Conservation (phyloP, 1,140 invertebrate species). For the Matsumurasca onukii region DNA sequence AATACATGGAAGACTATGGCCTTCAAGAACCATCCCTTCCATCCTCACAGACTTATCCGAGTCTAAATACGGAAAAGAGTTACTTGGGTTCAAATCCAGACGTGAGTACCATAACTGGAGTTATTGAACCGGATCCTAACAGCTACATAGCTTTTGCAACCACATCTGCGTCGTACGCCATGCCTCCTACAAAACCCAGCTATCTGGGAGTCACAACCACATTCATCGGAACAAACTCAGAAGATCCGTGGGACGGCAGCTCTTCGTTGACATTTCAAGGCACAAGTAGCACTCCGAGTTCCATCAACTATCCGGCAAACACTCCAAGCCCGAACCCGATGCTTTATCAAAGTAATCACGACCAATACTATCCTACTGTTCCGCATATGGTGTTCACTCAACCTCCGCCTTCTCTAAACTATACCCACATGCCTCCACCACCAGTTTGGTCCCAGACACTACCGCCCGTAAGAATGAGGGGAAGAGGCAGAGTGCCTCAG, state of each 20-base stretch:
- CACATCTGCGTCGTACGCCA: background rate
- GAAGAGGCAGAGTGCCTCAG: slow-evolving; percentile 52
- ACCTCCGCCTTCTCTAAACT: slow-evolving; percentile 28
- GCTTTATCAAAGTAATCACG: too few species aligned
- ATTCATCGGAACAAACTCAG: slow-evolving; percentile 44
- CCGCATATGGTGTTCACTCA: slow-evolving; percentile 33
- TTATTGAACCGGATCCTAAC: slow-evolving; percentile 9
- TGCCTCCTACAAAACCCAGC: slow-evolving; percentile 26
- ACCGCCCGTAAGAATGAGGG: slow-evolving; percentile 49
- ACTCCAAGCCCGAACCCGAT: background rate
- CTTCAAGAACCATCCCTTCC: slow-evolving; percentile 43
- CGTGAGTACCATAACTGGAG: slow-evolving; percentile 22
- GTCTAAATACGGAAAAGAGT: slow-evolving; percentile 19
- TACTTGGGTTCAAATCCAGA: slow-evolving; percentile 28
- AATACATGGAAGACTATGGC: slow-evolving; percentile 53
- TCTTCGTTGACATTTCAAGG: slow-evolving; percentile 53
- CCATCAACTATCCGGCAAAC: slow-evolving; percentile 9
- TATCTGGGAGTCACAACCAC: slow-evolving; percentile 24
- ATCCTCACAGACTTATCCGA: slow-evolving; percentile 22
- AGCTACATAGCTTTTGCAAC: background rate
- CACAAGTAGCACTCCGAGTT: background rate
- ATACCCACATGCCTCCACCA: slow-evolving; percentile 41
- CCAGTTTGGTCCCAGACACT: slow-evolving; percentile 53
- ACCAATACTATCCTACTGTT: too few species aligned
- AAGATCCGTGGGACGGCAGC: slow-evolving; percentile 54